Base-by-base conservation (phyloP, 1,140 invertebrate genomes). In the Orussus abietinus region DNA sequence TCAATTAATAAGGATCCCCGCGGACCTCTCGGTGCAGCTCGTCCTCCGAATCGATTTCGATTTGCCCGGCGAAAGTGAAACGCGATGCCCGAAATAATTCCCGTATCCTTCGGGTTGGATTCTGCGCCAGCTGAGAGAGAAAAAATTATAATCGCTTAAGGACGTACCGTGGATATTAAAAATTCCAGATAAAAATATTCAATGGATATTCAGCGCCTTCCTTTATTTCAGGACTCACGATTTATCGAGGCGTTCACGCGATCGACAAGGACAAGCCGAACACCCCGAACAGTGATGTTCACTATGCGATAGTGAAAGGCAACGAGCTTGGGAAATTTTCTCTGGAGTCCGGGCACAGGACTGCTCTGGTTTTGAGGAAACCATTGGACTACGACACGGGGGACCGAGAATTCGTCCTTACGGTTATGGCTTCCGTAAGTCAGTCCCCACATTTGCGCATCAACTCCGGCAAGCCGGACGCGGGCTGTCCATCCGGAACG, bases 251-350 rank as follows among this genome's bases (percentile, higher is more conserved):
- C 14, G 89, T 92, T 30, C 77, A 80, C 25, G 89, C 88, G 0
- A 74, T 82, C 4, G 90, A 93, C 64, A 76, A 81, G 1, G 88
- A 91, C 61, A 90, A 90, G 62, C 87, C 87, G 0, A 90, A 90
- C 55, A 93, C 89, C 0, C 87, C 88, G 0, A 93, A 93, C 67
- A 92, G 89, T 0, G 88, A 92, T 48, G 79, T 93, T 5, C 85
- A 89, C 48, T 91, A 90, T 66, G 82, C 82, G 39, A 86, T 92
- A 56, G 78, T 82, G 3, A 80, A 80, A 10, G 86, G 86, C 1
- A 88, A 90, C 51, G 78, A 83, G 35, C 77, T 81, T 14, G 82
- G 84, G 0, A 84, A 83, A 51, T 92, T 92, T 61, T 77, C 80
- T 0, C 66, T 92, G 13, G 88, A 90, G 48, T 86, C 82, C 59